phyloP scores from a whole-genome alignment of 2,888 invertebrate species.

The Scelioninae gen. 2 region DNA sequence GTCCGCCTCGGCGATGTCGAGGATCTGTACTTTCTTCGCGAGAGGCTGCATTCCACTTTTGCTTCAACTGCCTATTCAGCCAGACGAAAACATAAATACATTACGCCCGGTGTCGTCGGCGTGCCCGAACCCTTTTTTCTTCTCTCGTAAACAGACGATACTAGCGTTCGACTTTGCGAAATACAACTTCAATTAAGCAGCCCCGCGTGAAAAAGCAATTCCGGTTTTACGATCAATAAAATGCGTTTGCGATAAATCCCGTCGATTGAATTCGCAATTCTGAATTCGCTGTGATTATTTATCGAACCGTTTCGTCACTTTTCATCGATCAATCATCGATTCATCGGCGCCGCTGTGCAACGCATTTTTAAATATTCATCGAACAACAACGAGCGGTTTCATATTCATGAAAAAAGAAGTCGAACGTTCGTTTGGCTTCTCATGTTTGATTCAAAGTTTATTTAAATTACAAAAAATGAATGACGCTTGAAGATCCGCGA shows the following conservation, averaged over 20 bases:
- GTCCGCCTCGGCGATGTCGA: conserved; percentile 46
- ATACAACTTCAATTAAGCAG: conserved; percentile 51
- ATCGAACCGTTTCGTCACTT: too few relatives aligned
- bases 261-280: too few relatives aligned
- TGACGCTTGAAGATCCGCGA: conserved; percentile 36
- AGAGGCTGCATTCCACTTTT: conserved; percentile 55
- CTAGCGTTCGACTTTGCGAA: conserved; percentile 49
- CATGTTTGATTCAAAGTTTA: conserved; percentile 49
- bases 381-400: conserved; percentile 14
- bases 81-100: conserved; percentile 59
- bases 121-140: conserved; percentile 18
- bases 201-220: conserved; percentile 4
- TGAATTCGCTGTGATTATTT: too few relatives aligned
- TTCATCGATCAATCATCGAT: conserved; percentile 23
- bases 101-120: conserved; percentile 50
- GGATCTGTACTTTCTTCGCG: conserved; percentile 46
- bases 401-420: conserved; percentile 21
- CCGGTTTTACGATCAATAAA: conserved; percentile 48
- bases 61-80: conserved; percentile 47
- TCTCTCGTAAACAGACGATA: conserved; percentile 40
- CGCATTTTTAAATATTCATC: conserved; percentile 15
- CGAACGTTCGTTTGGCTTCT: conserved; percentile 40
- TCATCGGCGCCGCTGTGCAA: conserved; percentile 24
- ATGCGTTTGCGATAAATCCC: too few relatives aligned
- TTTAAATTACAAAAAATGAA: conserved; percentile 53